Evolutionary conservation across 2,888 invertebrate genomes (phyloP), one percentile per base, ranked within the genome.

Genomic region (Euplagia quadripunctaria): DNA sequence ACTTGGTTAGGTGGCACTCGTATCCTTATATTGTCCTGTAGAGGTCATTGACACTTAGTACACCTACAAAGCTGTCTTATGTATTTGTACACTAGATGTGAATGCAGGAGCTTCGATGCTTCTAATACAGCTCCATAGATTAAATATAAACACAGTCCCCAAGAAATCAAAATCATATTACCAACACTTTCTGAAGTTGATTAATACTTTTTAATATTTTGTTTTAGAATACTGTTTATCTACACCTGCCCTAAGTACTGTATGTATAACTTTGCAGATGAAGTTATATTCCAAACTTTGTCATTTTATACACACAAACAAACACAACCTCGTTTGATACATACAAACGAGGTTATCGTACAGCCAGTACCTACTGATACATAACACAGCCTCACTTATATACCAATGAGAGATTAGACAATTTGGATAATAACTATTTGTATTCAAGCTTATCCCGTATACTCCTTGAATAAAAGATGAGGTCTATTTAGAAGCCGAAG

Each of bases 21-120:
- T 67, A 68, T 79, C 64, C 73, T 78, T 55, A 73, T 76, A 69
- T 71, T 81, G 65, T 76, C 76, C 74, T 51, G 74, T 72, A 64
- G 74, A 80, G 85, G 84, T 84, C 83, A 70, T 78, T 82, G 84
- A 84, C 83, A 84, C 70, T 65, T 68, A 51, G 63, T 31, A 20
- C 31, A 61, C 31, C 6, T 14, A 61, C 6, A 31, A 31, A 61
- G 61, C 20, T 31, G 20, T 61, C 2, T 4, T 69, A 68, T 68
- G 74, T 73, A 72, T 75, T 70, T 9, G 41, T 63, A 16, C 63
- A 63, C 16, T 16, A 41, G 14, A 16, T 41, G 14, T 41, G 42
- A 14, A 64, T 17, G 17, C 42, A 64, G 12, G 8, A 42, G 42
- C 16, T 42, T 64, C 6, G 3, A 42, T 16, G 17, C 42, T 64